Evolutionary conservation across 2,113 vertebrate genomes (phyloP), one percentile per base, ranked within the genome.

Genomic region (Lepisosteus osseus): DNA sequence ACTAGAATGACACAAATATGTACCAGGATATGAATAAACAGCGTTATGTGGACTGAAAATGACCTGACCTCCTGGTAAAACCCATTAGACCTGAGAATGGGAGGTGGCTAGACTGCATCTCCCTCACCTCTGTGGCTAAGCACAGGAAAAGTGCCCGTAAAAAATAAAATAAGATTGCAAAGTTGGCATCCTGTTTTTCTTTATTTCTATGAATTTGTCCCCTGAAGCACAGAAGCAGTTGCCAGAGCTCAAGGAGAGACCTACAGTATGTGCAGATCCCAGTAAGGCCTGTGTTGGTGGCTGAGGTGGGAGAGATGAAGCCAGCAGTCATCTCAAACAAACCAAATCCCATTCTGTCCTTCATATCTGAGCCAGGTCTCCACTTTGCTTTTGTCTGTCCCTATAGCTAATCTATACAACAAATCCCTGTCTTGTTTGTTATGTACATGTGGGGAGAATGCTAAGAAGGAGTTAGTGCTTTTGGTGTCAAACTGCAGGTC

Each of bases 371-470:
- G 47, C 47, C 9, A 76, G 51, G 61, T 61, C 59, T 71, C 57
- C 17, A 69, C 56, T 8, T 40, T 66, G 69, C 11, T 8, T 47
- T 77, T 56, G 42, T 69, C 76, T 56, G 69, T 93, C 86, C 88
- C 92, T 93, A 94, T 90, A 90, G 91, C 95, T 94, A 92, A 85
- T 89, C 93, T 95, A 95, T 94, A 92, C 91, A 94, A 92, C 88
- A 88, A 83, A 86, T 89, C 91, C 88, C 84, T 77, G 83, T 82
- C 85, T 88, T 84, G 76, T 86, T 90, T 92, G 85, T 83, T 92
- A 92, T 90, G 73, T 90, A 92, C 88, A 93, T 41, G 84, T 86
- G 87, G 86, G 88, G 87, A 84, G 84, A 84, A 89, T 86, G 85
- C 86, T 90, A 88, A 89, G 82, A 92, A 91, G 85, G 79, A 90